phyloP scores from a whole-genome alignment of 2,113 vertebrate species.

The Odontophorus gujanensis region DNA sequence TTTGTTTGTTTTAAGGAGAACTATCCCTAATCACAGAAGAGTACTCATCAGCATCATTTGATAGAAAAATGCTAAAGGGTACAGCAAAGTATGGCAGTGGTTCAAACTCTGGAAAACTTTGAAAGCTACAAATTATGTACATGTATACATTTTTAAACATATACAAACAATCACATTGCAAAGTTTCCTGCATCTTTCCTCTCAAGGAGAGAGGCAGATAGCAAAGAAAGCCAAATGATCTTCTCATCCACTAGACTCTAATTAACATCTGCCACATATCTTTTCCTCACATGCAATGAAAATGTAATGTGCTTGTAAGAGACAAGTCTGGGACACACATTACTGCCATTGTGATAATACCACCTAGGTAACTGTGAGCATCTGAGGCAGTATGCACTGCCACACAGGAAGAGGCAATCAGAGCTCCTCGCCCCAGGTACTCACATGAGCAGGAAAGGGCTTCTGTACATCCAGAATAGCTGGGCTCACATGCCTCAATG shows the following conservation, averaged over 20 bases:
- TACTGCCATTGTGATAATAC: not conserved
- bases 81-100: not conserved
- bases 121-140: not conserved
- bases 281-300: not conserved
- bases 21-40: not conserved
- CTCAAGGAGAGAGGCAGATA: not conserved
- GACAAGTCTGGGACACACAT: not conserved
- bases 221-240: not conserved
- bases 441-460: fast-evolving
- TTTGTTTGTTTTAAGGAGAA: not conserved
- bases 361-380: not conserved
- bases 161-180: not conserved
- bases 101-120: not conserved
- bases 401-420: not conserved
- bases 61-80: not conserved
- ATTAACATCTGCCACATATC: not conserved
- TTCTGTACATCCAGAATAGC: not conserved
- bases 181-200: not conserved
- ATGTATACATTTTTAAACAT: not conserved
- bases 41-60: not conserved
- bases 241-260: not conserved
- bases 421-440: fast-evolving
- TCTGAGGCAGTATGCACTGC: not conserved
- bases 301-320: not conserved
- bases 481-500: not conserved